Evolutionary conservation across 2,113 vertebrate genomes (phyloP).

Genomic region (Hippolais icterina): DNA sequence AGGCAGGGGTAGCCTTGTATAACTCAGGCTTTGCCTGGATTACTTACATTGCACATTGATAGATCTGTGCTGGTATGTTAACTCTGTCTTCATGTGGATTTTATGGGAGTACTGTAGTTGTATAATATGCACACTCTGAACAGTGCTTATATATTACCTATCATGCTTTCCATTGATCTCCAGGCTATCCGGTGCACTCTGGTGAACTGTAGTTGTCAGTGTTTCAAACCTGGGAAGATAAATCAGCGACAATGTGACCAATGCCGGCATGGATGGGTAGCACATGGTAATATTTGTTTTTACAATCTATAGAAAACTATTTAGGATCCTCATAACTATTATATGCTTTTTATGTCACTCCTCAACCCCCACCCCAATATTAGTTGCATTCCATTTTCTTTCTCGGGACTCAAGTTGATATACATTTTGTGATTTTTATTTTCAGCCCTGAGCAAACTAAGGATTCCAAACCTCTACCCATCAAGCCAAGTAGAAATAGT

Average conservation of each 20-base stretch:
- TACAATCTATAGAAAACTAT: background rate
- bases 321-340: background rate
- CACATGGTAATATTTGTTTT: constrained; percentile 84
- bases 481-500: constrained; percentile 97
- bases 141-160: background rate
- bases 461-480: constrained; percentile 88
- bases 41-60: background rate
- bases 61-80: background rate
- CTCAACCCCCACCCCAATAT: background rate
- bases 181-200: constrained; percentile 95
- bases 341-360: background rate
- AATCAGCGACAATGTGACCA: constrained; percentile 93
- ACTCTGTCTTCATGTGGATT: background rate
- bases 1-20: background rate
- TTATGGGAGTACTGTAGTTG: background rate
- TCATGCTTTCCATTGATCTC: constrained; percentile 39
- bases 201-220: constrained; percentile 91
- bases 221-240: constrained; percentile 93
- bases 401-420: background rate
- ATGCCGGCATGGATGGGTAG: constrained; percentile 98
- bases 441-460: constrained; percentile 93
- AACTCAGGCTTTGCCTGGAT: background rate
- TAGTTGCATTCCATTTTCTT: background rate
- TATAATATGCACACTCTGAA: background rate
- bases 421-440: constrained; percentile 12